These are phyloP conservation scores for Chelonia mydas DNA, from an alignment of 2,797 vertebrate species.

Conservation along the genomic window DNA sequence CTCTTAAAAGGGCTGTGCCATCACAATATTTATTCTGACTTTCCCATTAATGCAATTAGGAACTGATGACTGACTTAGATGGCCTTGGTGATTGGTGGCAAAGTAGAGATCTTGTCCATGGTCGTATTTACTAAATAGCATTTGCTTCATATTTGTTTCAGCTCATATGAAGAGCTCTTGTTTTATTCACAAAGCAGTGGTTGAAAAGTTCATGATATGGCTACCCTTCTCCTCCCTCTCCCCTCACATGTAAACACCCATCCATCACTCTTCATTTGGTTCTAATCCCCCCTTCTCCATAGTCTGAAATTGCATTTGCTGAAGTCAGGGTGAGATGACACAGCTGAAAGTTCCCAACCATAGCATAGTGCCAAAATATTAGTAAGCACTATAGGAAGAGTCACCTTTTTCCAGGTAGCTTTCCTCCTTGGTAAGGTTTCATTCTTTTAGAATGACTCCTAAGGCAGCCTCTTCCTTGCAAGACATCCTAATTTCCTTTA, in stretches of 20 bases:
- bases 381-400: slow-evolving; percentile 65
- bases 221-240: slow-evolving; percentile 58
- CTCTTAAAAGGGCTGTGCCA: background rate
- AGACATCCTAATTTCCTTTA: background rate
- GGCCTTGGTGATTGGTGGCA: background rate
- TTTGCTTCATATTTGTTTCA: slow-evolving; percentile 37
- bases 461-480: slow-evolving; percentile 42
- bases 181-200: slow-evolving; percentile 66
- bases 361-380: slow-evolving; percentile 50
- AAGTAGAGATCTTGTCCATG: background rate
- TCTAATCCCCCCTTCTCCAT: background rate
- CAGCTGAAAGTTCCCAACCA: slow-evolving; percentile 72
- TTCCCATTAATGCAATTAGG: background rate
- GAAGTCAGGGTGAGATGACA: slow-evolving; percentile 71
- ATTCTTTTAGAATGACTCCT: slow-evolving; percentile 74
- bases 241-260: background rate
- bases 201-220: slow-evolving; percentile 60
- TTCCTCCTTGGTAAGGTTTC: slow-evolving; percentile 74
- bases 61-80: background rate
- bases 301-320: background rate
- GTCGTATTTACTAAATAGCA: background rate
- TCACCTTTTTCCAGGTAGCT: slow-evolving; percentile 77
- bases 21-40: background rate
- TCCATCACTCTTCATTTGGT: slow-evolving; percentile 40
- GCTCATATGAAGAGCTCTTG: slow-evolving; percentile 24